phyloP scores from a whole-genome alignment of 2,888 invertebrate species.

The Chrysomela aeneicollis region DNA sequence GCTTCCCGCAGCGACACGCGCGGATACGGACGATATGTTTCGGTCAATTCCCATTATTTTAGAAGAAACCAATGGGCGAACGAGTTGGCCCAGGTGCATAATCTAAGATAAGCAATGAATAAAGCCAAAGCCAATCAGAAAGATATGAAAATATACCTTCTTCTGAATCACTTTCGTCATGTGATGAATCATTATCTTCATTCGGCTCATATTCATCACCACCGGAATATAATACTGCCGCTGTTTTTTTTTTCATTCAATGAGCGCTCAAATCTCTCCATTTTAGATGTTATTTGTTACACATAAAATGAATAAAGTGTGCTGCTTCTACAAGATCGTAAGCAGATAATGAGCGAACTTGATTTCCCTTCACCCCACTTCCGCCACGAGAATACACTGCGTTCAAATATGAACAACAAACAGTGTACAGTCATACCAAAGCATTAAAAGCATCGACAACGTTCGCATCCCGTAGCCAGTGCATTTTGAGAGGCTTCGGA shows the following conservation, averaged over 20 bases:
- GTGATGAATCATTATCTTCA: background rate
- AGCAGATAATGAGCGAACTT: too few species aligned
- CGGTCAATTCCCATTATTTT: background rate
- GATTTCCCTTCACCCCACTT: too few species aligned
- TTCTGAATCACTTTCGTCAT: conserved; percentile 7
- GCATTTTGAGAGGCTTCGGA: background rate
- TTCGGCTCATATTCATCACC: conserved; percentile 10
- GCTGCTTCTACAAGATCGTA: background rate
- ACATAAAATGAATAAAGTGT: background rate
- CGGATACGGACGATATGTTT: conserved; percentile 2
- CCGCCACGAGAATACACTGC: too few species aligned
- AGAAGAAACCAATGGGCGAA: background rate
- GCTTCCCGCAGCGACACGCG: background rate
- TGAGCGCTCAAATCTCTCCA: background rate
- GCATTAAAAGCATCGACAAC: background rate
- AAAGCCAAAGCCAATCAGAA: background rate
- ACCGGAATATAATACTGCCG: background rate
- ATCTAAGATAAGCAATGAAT: conserved; percentile 1
- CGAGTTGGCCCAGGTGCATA: background rate
- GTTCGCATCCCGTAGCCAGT: background rate
- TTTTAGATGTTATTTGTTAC: background rate
- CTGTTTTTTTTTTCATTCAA: conserved; percentile 6
- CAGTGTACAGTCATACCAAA: background rate
- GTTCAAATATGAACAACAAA: background rate
- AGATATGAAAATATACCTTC: background rate